Base-by-base conservation (phyloP, 2,113 vertebrate genomes). In the Myodes glareolus region DNA sequence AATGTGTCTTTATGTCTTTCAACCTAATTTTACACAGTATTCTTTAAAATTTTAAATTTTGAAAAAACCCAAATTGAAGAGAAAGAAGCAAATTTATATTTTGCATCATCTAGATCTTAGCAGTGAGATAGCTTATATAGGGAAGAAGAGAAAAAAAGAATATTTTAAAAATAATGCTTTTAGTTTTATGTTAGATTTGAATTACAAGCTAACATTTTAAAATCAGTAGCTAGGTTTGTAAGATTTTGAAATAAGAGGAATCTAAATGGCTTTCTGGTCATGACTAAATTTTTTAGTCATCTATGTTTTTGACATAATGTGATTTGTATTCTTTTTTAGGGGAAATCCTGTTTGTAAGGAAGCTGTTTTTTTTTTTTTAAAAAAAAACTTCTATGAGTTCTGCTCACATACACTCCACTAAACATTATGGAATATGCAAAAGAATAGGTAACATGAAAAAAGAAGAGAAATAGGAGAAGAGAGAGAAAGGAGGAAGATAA, bases 1-100 rank as follows among this genome's bases (percentile, higher is more conserved):
- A 65, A 67, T 89, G 65, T 16, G 9, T 92, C 68, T 88, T 95
- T 80, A 87, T 97, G n/a, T 76, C 52, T 95, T 93, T 94, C 70
- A 90, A 95, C 45, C 25, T 65, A 45, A 10, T 55, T 94, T 70
- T 93, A 87, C 93, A 80, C 19, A 52, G 27, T 75, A 88, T 90
- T 88, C 42, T 96, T 63, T 25, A 68, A 92, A 95, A 94, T 92
- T 92, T 93, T 70, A 92, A 92, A 63, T 4, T 23, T 67, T 65
- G 12, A 31, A 39, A 47, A n/a, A 76, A 47, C 19, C 58, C 27
- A 93, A 47, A 89, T 23, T 65, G 45, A 85, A 87, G 3, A 88
- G 11, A 63, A 86, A 72, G 61, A 75, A 70, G 65, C 6, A 73
- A 58, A 45, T 31, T 73, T 23, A 67, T 36, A 11, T 89, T 92